These are phyloP conservation scores for Calliopum simillimum DNA, from an alignment of 2,888 invertebrate species.

Conservation along the genomic window DNA sequence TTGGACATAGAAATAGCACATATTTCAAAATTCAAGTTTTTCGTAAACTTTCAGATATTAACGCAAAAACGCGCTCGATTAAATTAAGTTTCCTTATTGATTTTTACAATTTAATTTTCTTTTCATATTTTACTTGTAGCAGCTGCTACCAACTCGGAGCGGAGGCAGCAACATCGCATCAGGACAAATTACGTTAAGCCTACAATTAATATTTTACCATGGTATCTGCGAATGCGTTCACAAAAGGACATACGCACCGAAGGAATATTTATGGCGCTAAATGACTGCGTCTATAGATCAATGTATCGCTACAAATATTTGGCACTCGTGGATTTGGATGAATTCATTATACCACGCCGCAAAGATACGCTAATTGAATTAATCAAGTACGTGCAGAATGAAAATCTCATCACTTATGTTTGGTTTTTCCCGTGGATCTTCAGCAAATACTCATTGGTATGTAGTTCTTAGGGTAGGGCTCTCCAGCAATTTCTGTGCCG, in stretches of 20 bases:
- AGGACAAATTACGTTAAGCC: slow-evolving; percentile 57
- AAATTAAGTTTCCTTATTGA: not conserved
- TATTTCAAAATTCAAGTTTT: too few species aligned
- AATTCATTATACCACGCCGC: slow-evolving; percentile 85
- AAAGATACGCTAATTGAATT: slow-evolving; percentile 82
- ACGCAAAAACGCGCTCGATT: too few species aligned
- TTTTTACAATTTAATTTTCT: slow-evolving; percentile 14
- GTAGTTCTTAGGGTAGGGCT: too few species aligned
- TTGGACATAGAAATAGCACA: too few species aligned
- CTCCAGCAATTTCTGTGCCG: too few species aligned
- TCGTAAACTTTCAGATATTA: too few species aligned
- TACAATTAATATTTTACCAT: slow-evolving; percentile 65
- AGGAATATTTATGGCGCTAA: slow-evolving; percentile 90
- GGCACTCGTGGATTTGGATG: slow-evolving; percentile 88
- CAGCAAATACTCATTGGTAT: too few species aligned
- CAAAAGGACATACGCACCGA: slow-evolving; percentile 93
- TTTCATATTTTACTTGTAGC: slow-evolving; percentile 21
- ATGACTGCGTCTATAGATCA: slow-evolving; percentile 92
- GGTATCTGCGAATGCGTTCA: slow-evolving; percentile 86
- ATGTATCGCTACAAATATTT: slow-evolving; percentile 87
- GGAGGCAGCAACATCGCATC: slow-evolving; percentile 12
- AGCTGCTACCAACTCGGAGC: slow-evolving; percentile 27
- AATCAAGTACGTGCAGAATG: slow-evolving; percentile 70
- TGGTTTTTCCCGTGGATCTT: too few species aligned
- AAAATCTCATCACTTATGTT: too few species aligned